Conservation (phyloP, 2,113 vertebrate genomes). For the Scomber scombrus region DNA sequence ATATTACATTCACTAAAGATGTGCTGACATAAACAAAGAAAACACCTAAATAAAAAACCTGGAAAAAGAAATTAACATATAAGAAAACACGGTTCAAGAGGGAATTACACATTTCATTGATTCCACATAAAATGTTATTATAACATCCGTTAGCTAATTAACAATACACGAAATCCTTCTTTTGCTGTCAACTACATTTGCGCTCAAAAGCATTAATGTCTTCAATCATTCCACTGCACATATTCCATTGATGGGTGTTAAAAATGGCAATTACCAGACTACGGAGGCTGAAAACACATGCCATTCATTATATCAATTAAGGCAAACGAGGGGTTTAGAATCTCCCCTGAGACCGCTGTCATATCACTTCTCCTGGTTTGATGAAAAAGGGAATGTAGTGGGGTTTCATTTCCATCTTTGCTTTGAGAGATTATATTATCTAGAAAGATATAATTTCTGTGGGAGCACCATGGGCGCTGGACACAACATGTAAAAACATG, state of each 20-base stretch:
- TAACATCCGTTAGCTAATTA: slow-evolving; percentile 78
- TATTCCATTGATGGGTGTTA: slow-evolving; percentile 83
- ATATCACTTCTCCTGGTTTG: slow-evolving; percentile 71
- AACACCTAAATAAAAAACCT: slow-evolving; percentile 30
- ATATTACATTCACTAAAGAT: slow-evolving; percentile 1
- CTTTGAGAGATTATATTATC: slow-evolving; percentile 53
- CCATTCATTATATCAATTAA: slow-evolving; percentile 87
- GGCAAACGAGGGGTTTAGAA: slow-evolving; percentile 82
- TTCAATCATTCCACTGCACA: slow-evolving; percentile 80
- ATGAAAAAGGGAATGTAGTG: slow-evolving; percentile 63
- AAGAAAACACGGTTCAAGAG: slow-evolving; percentile 56
- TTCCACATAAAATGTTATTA: slow-evolving; percentile 75
- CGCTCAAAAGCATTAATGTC: slow-evolving; percentile 76
- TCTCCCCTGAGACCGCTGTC: slow-evolving; percentile 79
- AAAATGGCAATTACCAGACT: slow-evolving; percentile 85
- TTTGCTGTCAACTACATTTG: slow-evolving; percentile 75
- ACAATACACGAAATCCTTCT: slow-evolving; percentile 68
- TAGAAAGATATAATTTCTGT: slow-evolving; percentile 19
- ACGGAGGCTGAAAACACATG: slow-evolving; percentile 77
- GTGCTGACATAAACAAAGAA: slow-evolving; percentile 36
- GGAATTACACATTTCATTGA: slow-evolving; percentile 77
- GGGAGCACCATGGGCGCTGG: slow-evolving; percentile 26
- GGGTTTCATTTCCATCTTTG: slow-evolving; percentile 59
- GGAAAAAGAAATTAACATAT: slow-evolving; percentile 43
- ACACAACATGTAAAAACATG: slow-evolving; percentile 38